Evolutionary conservation across 2,797 vertebrate species (phyloP), one percentile per base, ranked within the genome.

Genomic region (Anabas testudineus): DNA sequence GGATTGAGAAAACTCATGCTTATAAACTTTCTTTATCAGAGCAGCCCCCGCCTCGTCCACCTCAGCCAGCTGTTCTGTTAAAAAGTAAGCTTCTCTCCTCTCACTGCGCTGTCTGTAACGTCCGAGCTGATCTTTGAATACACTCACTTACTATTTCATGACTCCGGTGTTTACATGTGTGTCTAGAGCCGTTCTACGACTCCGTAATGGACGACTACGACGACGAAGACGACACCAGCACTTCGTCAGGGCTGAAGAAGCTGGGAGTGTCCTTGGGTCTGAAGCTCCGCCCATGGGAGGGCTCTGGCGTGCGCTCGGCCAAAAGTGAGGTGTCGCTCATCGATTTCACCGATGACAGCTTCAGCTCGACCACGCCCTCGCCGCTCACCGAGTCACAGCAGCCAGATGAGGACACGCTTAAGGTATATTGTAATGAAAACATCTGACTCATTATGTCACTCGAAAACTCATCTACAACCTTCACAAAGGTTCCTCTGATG

Each of bases 41-140:
- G 89, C 95, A 96, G 83, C 96, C 96, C 22, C 98, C 98, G 32
- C 97, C 97, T 41, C 97, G 98, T 75, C 98, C 98, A 0, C 97
- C 97, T 70, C 97, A 98, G 84, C 98, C 98, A 2, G 93, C 94
- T 0, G 74, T 97, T 83, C 91, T 96, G 73, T 88, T 96, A 65
- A 97, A 97, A 90, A 98, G 98, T 99, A 94, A 95, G 97, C 95
- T 64, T 48, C 59, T 64, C 68, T 22, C 37, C 24, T 28, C 6
- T 39, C 13, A n/a, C 18, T 12, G 1, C 36, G 19, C 41, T 16
- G 7, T 28, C n/a, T 48, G 4, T 10, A 8, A 1, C 16, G 19
- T 30, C 0, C 0, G 21, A 3, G 18, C 7, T 18, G 10, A 19
- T 2, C 42, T 54, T 30, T 10, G 12, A 46, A 28, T 4, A 12